Base-by-base conservation (phyloP, 2,888 invertebrate species). In the Melipona beecheii region DNA sequence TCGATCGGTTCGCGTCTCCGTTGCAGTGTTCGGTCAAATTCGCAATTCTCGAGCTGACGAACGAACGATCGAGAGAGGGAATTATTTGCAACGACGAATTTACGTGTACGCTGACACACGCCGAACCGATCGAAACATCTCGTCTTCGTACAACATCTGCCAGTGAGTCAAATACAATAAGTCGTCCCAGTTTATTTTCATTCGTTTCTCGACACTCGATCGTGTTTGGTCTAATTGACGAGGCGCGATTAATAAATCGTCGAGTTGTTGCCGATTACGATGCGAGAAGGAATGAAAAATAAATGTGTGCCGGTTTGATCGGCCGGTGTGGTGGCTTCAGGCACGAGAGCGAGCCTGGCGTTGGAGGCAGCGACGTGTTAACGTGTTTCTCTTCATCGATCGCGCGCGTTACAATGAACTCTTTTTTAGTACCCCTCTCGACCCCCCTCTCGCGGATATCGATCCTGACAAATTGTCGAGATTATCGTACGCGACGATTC, bases 321-420 rank as follows among this genome's bases (percentile, higher is more conserved):
- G 54, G 56, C 21, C 21, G 15, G 58, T 11, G 43, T 43, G 43
- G 64, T 64, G 65, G 66, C 54, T 36, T 43, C 43, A 43, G 65
- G 70, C 52, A 52, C 43, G 66, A 64, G n/a, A 70, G 15, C 36
- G 24, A 43, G 50, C 9, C 31, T 52, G 78, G 73, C 9, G 36
- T 36, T 36, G 9, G 78, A 79, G 21, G 1, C 31, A 31, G 27
- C 50, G 50, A 74, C 36, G 74, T 70, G 69, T 75, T 86, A 86
- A 89, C 78, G 89, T 82, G 43, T 43, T 43, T 83, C 31, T 75
- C 70, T 70, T 78, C 74, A 86, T 87, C 81, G 89, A 89, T 89
- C 84, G 88, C 58, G 43, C 27, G 31, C 24, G 66, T 78, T 71
- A 78, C 84, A 75, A 84, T 78, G 78, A 84, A 78, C 84, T 84